phyloP scores from a whole-genome alignment of 2,797 vertebrate species.

The Melanotaenia nigrans region DNA sequence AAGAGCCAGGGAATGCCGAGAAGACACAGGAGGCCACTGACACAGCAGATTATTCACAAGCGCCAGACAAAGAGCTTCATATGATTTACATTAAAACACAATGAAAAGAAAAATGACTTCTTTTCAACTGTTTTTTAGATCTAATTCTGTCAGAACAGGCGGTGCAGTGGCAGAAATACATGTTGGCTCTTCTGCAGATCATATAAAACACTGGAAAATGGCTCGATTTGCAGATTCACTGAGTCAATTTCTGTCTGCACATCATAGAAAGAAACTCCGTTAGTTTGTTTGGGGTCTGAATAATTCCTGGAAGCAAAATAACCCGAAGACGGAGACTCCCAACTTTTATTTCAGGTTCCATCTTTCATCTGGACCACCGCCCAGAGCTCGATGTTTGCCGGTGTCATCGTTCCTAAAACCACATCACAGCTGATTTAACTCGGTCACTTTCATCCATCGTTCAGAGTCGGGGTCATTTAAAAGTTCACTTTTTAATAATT shows the following conservation, averaged over 20 bases:
- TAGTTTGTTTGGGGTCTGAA: background rate
- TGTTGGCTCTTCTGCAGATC: slow-evolving; percentile 3
- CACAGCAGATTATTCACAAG: slow-evolving; percentile 63
- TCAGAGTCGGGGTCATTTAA: no score
- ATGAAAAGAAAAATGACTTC: slow-evolving; percentile 51
- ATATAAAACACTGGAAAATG: slow-evolving; percentile 11
- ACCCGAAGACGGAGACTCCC: no score
- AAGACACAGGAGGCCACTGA: slow-evolving; percentile 64
- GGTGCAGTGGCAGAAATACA: slow-evolving; percentile 7
- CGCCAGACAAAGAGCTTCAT: slow-evolving; percentile 42
- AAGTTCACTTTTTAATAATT: no score
- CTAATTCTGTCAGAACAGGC: slow-evolving; percentile 32
- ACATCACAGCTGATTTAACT: no score
- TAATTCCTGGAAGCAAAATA: background rate
- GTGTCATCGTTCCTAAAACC: no score
- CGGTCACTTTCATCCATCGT: no score
- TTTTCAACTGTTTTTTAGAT: slow-evolving; percentile 26
- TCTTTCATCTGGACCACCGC: no score
- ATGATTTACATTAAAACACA: slow-evolving; percentile 52
- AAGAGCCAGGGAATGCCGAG: slow-evolving; percentile 35
- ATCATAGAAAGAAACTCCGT: background rate
- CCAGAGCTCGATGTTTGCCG: no score
- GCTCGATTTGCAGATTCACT: slow-evolving; percentile 6
- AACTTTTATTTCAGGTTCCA: no score
- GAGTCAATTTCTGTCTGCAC: background rate